Percentiles rank a stretch among this genome's conserved stretches.
These are phyloP conservation scores for Chiloscyllium plagiosum DNA, from an alignment of 2,113 vertebrate species.

Conservation along the genomic window DNA sequence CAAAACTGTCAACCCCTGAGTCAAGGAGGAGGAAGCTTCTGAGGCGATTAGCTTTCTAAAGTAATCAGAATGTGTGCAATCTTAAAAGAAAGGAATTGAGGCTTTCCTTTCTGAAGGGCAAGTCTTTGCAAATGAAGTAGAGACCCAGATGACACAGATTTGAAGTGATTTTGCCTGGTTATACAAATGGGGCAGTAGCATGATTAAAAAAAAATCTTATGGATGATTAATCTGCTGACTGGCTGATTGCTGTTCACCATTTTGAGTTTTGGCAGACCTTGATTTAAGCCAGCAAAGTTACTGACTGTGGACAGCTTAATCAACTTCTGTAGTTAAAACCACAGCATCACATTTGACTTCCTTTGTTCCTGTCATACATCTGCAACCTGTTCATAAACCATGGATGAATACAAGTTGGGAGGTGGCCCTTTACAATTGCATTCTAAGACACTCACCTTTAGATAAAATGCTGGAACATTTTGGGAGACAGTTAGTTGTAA, in stretches of 20 bases:
- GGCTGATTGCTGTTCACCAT: not conserved
- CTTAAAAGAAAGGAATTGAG: not conserved
- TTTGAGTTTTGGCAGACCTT: not conserved
- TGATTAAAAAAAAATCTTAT: not conserved
- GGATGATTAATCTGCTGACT: not conserved
- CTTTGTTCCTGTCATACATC: not conserved
- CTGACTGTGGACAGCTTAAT: not conserved
- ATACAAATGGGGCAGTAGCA: not conserved
- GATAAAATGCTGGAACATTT: not conserved
- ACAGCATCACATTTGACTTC: not conserved
- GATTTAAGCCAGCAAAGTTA: not conserved
- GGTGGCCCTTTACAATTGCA: not conserved
- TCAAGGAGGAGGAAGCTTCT: constrained; percentile 3
- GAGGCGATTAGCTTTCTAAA: not conserved
- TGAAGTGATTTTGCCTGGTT: not conserved
- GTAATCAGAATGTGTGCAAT: not conserved
- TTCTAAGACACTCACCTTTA: not conserved
- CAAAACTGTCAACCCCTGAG: constrained; percentile 8
- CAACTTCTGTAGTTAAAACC: not conserved
- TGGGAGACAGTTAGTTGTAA: not conserved
- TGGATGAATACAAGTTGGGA: not conserved
- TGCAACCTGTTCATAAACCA: not conserved
- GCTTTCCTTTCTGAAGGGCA: not conserved
- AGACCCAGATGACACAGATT: not conserved
- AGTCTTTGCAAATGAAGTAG: not conserved